phyloP scores from a whole-genome alignment of 2,113 vertebrate species.

The Climacteris rufus region DNA sequence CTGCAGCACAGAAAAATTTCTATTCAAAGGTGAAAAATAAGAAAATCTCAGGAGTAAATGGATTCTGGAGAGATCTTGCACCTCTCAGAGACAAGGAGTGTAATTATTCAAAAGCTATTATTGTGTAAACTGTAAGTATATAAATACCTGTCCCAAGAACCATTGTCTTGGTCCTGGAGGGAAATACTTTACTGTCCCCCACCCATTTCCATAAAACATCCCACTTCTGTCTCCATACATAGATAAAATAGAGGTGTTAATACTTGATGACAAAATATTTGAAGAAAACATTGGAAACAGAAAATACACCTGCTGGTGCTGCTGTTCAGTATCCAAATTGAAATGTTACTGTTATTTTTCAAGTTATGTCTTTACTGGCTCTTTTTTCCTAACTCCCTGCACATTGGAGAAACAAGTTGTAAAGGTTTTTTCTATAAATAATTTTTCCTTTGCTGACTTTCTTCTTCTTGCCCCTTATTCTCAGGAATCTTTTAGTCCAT shows the following conservation, averaged over 20 bases:
- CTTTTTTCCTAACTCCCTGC: neutral
- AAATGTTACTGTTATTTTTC: neutral
- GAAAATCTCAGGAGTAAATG: neutral
- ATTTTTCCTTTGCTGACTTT: neutral
- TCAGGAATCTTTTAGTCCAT: neutral
- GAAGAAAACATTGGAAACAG: neutral
- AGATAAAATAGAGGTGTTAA: neutral
- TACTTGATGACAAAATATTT: neutral
- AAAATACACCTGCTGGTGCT: neutral
- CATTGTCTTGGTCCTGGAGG: neutral
- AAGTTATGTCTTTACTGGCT: neutral
- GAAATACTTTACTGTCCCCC: neutral
- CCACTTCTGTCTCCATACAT: neutral
- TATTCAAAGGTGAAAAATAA: neutral
- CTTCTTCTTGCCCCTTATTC: neutral
- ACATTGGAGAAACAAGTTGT: neutral
- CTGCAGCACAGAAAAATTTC: neutral
- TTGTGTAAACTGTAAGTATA: neutral
- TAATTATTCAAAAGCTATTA: neutral
- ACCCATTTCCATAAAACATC: neutral
- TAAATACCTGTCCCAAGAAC: neutral
- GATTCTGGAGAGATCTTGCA: rapidly evolving
- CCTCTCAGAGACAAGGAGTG: neutral
- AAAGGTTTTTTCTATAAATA: rapidly evolving
- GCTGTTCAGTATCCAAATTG: neutral